Evolutionary conservation across 2,888 invertebrate species (phyloP).

Genomic region (Netelia fuscicornis): DNA sequence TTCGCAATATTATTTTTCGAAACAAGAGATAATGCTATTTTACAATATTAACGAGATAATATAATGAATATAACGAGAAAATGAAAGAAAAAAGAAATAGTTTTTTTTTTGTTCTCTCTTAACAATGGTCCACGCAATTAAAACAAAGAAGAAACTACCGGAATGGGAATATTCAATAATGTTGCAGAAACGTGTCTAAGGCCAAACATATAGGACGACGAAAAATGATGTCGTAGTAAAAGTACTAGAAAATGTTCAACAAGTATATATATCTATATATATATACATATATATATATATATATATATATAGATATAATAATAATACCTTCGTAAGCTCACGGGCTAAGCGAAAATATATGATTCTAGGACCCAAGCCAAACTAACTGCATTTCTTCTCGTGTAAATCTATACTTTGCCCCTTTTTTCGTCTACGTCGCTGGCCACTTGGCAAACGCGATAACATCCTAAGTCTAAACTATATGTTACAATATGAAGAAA

Average conservation of each 20-base stretch:
- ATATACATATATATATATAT: too few species aligned
- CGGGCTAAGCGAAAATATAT: slow-evolving; percentile 27
- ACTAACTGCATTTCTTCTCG: background rate
- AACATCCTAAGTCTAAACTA: slow-evolving; percentile 32
- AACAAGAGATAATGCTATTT: slow-evolving; percentile 13
- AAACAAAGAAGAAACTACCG: slow-evolving; percentile 16
- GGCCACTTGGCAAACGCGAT: slow-evolving; percentile 32
- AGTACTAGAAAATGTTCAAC: slow-evolving; percentile 63
- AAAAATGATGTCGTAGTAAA: slow-evolving; percentile 50
- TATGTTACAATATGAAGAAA: slow-evolving; percentile 45
- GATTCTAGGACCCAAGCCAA: slow-evolving; percentile 31
- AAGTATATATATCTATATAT: too few species aligned
- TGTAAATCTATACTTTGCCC: background rate
- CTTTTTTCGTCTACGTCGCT: background rate
- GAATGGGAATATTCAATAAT: slow-evolving; percentile 29
- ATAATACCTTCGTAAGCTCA: slow-evolving; percentile 41
- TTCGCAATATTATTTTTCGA: slow-evolving; percentile 5
- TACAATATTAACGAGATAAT: background rate
- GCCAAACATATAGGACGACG: slow-evolving; percentile 12
- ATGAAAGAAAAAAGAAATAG: slow-evolving; percentile 25
- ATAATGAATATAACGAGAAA: background rate
- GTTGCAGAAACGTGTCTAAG: slow-evolving; percentile 16
- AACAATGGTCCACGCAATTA: slow-evolving; percentile 17
- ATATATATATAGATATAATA: slow-evolving; percentile 10
- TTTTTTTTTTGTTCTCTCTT: slow-evolving; percentile 9